Percentiles rank a stretch among this genome's conserved stretches.
Conservation (phyloP, 2,888 invertebrate genomes). For the Spodoptera exigua region DNA sequence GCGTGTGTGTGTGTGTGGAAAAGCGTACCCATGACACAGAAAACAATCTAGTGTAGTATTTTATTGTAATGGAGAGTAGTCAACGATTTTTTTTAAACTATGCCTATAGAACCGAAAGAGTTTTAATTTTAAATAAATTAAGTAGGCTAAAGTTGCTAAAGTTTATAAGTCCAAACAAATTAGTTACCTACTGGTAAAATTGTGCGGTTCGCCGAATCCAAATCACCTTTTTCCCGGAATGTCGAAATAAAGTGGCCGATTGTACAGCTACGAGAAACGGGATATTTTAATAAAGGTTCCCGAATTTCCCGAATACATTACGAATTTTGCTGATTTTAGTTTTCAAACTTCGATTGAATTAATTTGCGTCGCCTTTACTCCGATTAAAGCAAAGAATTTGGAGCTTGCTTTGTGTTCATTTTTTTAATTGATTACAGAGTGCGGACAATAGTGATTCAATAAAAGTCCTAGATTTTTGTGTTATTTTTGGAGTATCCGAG, state of each 20-base stretch:
- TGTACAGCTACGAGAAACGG: constrained; percentile 20
- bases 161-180: constrained; percentile 28
- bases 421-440: too few relatives aligned
- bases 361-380: constrained; percentile 21
- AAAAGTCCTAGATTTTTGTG: too few relatives aligned
- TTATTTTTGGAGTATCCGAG: too few relatives aligned
- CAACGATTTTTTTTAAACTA: too few relatives aligned
- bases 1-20: too few relatives aligned
- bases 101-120: background rate
- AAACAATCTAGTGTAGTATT: too few relatives aligned
- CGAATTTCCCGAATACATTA: constrained; percentile 23
- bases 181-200: constrained; percentile 26
- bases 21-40: too few relatives aligned
- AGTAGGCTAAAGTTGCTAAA: constrained; percentile 31
- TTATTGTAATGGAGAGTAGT: too few relatives aligned
- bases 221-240: constrained; percentile 46
- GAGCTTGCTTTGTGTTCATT: too few relatives aligned
- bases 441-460: too few relatives aligned
- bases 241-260: constrained; percentile 37
- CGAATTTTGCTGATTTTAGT: constrained; percentile 32
- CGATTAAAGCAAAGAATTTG: too few relatives aligned
- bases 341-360: constrained; percentile 35
- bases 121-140: constrained; percentile 28
- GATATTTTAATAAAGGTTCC: constrained; percentile 40
- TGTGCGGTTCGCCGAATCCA: constrained; percentile 32